A percentile compares a stretch with the other conserved stretches of the same genome.
These are phyloP conservation scores for Cerastis rubricosa DNA, from an alignment of 2,888 invertebrate genomes.

Conservation along the genomic window DNA sequence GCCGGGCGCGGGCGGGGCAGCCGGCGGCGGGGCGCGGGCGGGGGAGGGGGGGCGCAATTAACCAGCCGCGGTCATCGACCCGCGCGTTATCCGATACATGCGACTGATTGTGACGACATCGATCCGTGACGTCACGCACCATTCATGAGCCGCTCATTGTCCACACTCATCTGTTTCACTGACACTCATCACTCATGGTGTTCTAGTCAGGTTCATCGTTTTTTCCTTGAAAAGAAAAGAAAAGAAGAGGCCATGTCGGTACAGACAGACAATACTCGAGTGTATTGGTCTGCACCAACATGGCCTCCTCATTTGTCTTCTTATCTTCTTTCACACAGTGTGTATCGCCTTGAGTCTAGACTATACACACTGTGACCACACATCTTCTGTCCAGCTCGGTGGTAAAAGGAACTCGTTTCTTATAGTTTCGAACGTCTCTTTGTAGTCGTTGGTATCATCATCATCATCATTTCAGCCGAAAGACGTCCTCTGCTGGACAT, in stretches of 20 bases:
- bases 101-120: slow-evolving; percentile 71
- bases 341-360: not conserved
- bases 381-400: not conserved
- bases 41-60: slow-evolving; percentile 78
- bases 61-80: slow-evolving; percentile 86
- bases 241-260: too few species aligned
- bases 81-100: slow-evolving; percentile 71
- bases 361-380: not conserved
- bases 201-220: not conserved
- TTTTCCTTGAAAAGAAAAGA: too few species aligned
- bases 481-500: too few species aligned
- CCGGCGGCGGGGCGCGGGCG: slow-evolving; percentile 17
- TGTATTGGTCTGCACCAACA: not conserved
- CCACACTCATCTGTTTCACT: slow-evolving; percentile 17
- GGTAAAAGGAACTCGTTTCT: not conserved
- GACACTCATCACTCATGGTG: not conserved
- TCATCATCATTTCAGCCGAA: too few species aligned
- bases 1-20: slow-evolving; percentile 21
- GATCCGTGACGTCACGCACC: slow-evolving; percentile 68
- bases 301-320: not conserved
- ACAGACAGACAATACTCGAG: too few species aligned
- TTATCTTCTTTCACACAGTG: not conserved
- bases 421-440: not conserved
- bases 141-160: slow-evolving; percentile 60
- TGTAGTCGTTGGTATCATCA: too few species aligned